Evolutionary conservation across 2,113 vertebrate species (phyloP).

Genomic region (Gallinago paraguaiae): DNA sequence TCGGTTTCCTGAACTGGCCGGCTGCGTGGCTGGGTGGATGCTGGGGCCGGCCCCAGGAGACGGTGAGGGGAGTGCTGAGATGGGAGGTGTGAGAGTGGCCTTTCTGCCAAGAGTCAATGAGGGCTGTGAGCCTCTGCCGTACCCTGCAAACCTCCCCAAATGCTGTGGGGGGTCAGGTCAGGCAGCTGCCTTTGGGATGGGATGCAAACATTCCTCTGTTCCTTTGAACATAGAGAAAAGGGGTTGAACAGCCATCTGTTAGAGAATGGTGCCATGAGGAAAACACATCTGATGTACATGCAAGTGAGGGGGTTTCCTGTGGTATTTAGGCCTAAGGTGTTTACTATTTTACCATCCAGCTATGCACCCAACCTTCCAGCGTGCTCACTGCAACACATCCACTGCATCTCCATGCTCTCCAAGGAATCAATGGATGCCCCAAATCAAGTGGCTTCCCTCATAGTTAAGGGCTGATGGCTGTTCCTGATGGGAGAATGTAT

Average conservation of each 20-base stretch:
- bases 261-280: neutral
- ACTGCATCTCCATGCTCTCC: neutral
- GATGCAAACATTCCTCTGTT: constrained; percentile 8
- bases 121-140: neutral
- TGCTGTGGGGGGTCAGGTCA: neutral
- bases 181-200: neutral
- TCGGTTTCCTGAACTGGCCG: neutral
- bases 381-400: neutral
- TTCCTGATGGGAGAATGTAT: neutral
- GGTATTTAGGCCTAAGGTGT: constrained; percentile 55
- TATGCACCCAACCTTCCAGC: neutral
- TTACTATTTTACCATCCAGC: constrained; percentile 15
- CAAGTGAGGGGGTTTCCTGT: constrained; percentile 48
- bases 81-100: neutral
- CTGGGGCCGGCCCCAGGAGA: neutral
- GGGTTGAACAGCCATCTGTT: neutral
- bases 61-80: rapidly evolving
- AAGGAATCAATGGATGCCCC: neutral
- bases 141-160: neutral
- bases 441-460: neutral
- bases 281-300: neutral
- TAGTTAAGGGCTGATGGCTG: neutral
- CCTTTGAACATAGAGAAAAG: constrained; percentile 7
- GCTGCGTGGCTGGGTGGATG: rapidly evolving
- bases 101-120: neutral